A percentile compares a stretch with the other conserved stretches of the same genome.
Conservation (phyloP, 1,140 invertebrate genomes). For the Oedothorax gibbosus region DNA sequence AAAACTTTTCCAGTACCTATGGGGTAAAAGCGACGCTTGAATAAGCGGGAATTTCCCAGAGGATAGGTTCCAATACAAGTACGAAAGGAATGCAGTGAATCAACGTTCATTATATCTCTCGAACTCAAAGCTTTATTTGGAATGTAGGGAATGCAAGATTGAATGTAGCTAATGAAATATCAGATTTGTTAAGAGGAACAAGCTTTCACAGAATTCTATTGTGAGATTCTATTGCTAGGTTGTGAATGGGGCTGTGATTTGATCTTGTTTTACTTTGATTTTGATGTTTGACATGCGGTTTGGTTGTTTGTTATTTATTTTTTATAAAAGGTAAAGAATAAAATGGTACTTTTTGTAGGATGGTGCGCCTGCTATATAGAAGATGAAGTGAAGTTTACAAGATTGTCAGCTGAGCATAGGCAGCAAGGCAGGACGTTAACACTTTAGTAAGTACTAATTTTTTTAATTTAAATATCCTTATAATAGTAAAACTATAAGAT, state of each 20-base stretch:
- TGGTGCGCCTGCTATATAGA: too few relatives aligned
- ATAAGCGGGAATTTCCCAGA: conserved; percentile 6
- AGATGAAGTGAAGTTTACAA: too few relatives aligned
- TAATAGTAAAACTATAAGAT: too few relatives aligned
- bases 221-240: not conserved
- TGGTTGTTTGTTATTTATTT: not conserved
- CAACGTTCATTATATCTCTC: conserved; percentile 55
- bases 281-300: not conserved
- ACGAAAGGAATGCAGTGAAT: conserved; percentile 53
- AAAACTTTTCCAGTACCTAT: not conserved
- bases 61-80: conserved; percentile 24
- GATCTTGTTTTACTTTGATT: conserved; percentile 5
- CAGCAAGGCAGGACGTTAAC: too few relatives aligned
- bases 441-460: too few relatives aligned
- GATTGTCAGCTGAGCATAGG: too few relatives aligned
- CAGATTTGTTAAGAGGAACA: conserved; percentile 44
- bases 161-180: conserved; percentile 55
- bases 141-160: conserved; percentile 56
- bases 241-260: conserved; percentile 17
- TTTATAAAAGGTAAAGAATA: too few relatives aligned
- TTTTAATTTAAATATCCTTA: too few relatives aligned
- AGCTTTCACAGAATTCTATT: conserved; percentile 36
- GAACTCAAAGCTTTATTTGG: conserved; percentile 54
- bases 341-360: too few relatives aligned
- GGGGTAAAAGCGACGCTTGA: conserved; percentile 35